These are phyloP conservation scores for Acrobasis suavella DNA, from an alignment of 2,888 invertebrate species.

Conservation along the genomic window DNA sequence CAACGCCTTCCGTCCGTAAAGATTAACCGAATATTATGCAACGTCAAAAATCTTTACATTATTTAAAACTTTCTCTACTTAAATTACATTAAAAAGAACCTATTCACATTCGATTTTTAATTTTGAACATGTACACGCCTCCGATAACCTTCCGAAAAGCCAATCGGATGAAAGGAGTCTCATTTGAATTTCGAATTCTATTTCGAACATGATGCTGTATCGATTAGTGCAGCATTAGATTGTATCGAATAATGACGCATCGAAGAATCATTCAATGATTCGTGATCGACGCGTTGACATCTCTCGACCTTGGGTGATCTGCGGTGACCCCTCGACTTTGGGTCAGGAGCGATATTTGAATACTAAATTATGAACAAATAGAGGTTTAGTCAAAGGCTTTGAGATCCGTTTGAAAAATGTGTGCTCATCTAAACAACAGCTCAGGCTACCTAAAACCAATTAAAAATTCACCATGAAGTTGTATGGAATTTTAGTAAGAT, in stretches of 20 bases:
- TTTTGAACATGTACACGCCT: slow-evolving; percentile 27
- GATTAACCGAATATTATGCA: slow-evolving; percentile 30
- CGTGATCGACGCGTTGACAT: slow-evolving; percentile 37
- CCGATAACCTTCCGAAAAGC: slow-evolving; percentile 27
- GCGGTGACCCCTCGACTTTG: slow-evolving; percentile 32
- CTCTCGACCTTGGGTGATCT: slow-evolving; percentile 35
- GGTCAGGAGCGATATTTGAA: slow-evolving; percentile 12
- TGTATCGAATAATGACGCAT: slow-evolving; percentile 24
- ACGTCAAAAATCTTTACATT: slow-evolving; percentile 14
- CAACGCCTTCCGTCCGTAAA: slow-evolving; percentile 20
- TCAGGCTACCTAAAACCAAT: no score
- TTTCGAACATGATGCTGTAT: slow-evolving; percentile 16
- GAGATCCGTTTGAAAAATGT: not conserved
- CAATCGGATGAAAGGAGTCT: slow-evolving; percentile 23
- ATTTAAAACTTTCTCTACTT: slow-evolving; percentile 29
- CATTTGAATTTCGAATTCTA: slow-evolving; percentile 26
- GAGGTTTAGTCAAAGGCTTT: not conserved
- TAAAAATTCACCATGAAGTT: no score
- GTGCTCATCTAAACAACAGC: no score
- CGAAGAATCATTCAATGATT: slow-evolving; percentile 28
- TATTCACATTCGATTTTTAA: slow-evolving; percentile 31
- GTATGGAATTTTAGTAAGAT: no score
- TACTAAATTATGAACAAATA: not conserved
- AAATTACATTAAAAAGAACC: slow-evolving; percentile 23
- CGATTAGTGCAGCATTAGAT: slow-evolving; percentile 7